A percentile compares a stretch with the other conserved stretches of the same genome.
These are phyloP conservation scores for Euleptes europaea DNA, from an alignment of 2,113 vertebrate species.

Conservation along the genomic window DNA sequence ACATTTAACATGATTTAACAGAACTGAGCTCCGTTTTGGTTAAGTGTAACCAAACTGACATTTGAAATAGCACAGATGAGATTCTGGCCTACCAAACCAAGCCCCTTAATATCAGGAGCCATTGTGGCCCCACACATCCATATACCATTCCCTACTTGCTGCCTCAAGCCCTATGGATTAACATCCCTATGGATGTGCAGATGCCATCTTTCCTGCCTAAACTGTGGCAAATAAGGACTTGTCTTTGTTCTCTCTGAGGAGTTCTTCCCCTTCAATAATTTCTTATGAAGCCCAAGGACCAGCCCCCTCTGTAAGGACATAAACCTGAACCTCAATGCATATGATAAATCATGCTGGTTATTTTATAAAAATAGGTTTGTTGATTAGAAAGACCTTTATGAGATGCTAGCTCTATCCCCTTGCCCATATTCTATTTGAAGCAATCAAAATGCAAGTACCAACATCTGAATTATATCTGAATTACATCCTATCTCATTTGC, in stretches of 20 bases:
- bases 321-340: neutral
- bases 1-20: too few relatives aligned
- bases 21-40: too few relatives aligned
- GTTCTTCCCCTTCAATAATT: neutral
- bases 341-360: neutral
- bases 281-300: neutral
- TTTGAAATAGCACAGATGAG: neutral
- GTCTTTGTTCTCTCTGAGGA: neutral
- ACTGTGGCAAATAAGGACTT: neutral
- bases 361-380: neutral
- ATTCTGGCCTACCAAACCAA: neutral
- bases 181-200: neutral
- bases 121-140: neutral
- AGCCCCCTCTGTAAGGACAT: neutral
- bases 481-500: neutral
- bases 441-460: slow-evolving; percentile 43
- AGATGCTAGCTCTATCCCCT: neutral
- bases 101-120: neutral
- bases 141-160: neutral
- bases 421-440: neutral
- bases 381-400: neutral
- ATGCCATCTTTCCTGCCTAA: neutral
- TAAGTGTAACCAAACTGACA: too few relatives aligned
- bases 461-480: slow-evolving; percentile 38
- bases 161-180: neutral